These are phyloP conservation scores for Anagyrus pseudococci DNA, from an alignment of 2,888 invertebrate genomes.

Conservation along the genomic window DNA sequence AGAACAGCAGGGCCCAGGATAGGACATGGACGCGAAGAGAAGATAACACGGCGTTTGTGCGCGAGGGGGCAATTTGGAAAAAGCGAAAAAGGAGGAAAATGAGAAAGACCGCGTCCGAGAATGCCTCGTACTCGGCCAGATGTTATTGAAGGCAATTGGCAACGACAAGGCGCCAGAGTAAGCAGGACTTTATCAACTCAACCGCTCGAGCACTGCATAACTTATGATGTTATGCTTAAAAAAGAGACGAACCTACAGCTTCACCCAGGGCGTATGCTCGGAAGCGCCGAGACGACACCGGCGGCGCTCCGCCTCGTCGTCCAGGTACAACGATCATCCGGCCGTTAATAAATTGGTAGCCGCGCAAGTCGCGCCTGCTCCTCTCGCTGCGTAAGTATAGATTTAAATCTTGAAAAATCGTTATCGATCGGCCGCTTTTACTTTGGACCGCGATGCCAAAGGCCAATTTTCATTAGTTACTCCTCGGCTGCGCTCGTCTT, in stretches of 20 bases:
- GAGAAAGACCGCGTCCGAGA: too few relatives aligned
- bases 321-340: neutral
- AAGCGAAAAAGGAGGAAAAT: too few relatives aligned
- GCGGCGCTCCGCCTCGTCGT: neutral
- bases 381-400: neutral
- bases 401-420: neutral
- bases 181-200: too few relatives aligned
- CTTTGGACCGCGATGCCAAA: neutral
- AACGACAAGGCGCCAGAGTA: too few relatives aligned
- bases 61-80: too few relatives aligned
- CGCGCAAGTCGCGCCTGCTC: neutral
- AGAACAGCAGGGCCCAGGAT: too few relatives aligned
- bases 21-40: too few relatives aligned
- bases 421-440: neutral
- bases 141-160: too few relatives aligned
- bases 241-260: slow-evolving; percentile 55
- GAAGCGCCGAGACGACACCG: slow-evolving; percentile 25
- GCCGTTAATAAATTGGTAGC: neutral
- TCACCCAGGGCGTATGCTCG: slow-evolving; percentile 51
- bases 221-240: too few relatives aligned
- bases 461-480: slow-evolving; percentile 25
- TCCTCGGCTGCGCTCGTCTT: neutral
- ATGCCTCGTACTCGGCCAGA: too few relatives aligned
- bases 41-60: too few relatives aligned
- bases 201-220: too few relatives aligned